Base-by-base conservation (phyloP, 2,888 invertebrate species). In the Danaus chrysippus region DNA sequence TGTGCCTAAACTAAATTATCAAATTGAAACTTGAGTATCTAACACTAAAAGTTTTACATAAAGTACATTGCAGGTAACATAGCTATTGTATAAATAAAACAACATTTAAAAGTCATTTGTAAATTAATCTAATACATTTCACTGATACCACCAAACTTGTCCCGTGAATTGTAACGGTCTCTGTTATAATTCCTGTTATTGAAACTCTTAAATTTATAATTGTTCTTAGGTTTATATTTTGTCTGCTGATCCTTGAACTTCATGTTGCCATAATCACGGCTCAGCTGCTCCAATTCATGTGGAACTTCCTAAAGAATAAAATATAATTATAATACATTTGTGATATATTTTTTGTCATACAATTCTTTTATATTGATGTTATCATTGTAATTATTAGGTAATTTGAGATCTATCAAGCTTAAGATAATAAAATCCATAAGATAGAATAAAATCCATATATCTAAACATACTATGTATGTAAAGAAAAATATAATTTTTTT, bases 221-320 rank as follows among this genome's bases (percentile, higher is more conserved):
- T 73, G 19, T 71, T 74, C 42, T 73, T 79, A 1, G 75, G 73
- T 58, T 72, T 77, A 10, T 70, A 77, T 70, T 76, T 83, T 0
- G 68, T 60, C 63, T 80, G 73, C 42, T 70, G 71, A 19, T 80
- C 78, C 58, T 73, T 76, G 3, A 62, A 59, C 68, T 84, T 87
- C 1, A 74, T 71, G 34, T 65, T 17, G 13, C 69, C 62, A 62
- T 76, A 79, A n/a, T 77, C 79, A 52, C 73, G 76, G 10, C 81
- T 81, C 70, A 90, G 74, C 0, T 82, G 73, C 42, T 74, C 61
- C 58, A 91, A 54, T 43, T 62, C 66, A 10, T 15, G 52, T 52
- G 66, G 66, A 34, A 66, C 46, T 60, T 66, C 66, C 66, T 66
- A 57, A 34, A 60, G 62, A 59, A 34, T 34, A 34, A 34, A 34